Conservation (phyloP, 2,113 vertebrate species). For the Ictalurus furcatus region DNA sequence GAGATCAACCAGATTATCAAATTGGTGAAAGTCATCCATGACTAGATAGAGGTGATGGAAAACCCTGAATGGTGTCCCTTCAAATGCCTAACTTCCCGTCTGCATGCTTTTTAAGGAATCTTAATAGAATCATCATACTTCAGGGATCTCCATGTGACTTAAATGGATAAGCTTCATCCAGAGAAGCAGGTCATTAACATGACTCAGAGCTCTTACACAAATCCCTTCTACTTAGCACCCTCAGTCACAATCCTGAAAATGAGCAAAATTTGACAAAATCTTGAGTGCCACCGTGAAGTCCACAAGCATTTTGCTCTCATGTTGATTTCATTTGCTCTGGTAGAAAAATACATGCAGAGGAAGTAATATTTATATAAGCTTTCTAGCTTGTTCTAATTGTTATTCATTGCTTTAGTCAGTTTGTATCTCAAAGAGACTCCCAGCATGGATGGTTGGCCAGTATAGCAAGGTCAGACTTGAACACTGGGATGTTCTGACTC, state of each 20-base stretch:
- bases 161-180: conserved; percentile 68
- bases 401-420: not conserved
- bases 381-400: not conserved
- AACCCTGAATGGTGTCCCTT: not conserved
- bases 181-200: conserved; percentile 69
- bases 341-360: not conserved
- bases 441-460: not conserved
- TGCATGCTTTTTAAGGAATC: conserved; percentile 66
- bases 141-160: conserved; percentile 68
- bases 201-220: conserved; percentile 68
- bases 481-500: not conserved
- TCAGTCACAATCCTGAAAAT: conserved; percentile 26
- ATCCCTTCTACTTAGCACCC: conserved; percentile 64
- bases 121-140: conserved; percentile 70
- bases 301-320: not conserved
- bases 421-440: not conserved
- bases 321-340: not conserved
- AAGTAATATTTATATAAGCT: no score
- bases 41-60: not conserved
- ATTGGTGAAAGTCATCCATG: not conserved
- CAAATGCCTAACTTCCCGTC: conserved; percentile 53
- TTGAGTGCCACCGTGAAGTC: no score
- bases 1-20: not conserved
- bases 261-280: not conserved
- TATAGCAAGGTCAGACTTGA: not conserved